phyloP scores from a whole-genome alignment of 2,888 invertebrate species.

The Melanotus villosus region DNA sequence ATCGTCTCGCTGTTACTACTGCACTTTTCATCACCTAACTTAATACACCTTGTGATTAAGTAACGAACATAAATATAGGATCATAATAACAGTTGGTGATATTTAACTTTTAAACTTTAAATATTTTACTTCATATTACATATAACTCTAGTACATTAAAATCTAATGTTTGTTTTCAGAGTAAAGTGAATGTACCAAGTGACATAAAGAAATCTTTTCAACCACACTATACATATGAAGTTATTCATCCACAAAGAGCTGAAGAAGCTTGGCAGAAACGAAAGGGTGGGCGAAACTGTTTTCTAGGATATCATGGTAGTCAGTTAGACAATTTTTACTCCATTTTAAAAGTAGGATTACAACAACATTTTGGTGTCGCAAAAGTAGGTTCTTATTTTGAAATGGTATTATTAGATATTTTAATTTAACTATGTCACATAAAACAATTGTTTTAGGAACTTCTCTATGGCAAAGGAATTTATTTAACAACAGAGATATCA shows the following conservation, averaged over 20 bases:
- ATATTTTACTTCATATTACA: too few species aligned
- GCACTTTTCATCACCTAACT: too few species aligned
- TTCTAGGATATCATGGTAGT: slow-evolving; percentile 85
- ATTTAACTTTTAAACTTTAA: too few species aligned
- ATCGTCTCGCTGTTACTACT: too few species aligned
- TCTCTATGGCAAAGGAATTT: slow-evolving; percentile 81
- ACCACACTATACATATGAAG: slow-evolving; percentile 81
- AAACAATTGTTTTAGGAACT: slow-evolving; percentile 71
- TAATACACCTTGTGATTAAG: too few species aligned
- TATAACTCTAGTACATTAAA: too few species aligned
- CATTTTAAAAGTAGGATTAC: slow-evolving; percentile 83
- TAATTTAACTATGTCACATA: not conserved
- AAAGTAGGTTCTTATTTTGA: slow-evolving; percentile 47
- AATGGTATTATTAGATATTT: not conserved
- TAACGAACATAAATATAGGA: too few species aligned
- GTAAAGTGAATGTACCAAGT: slow-evolving; percentile 49
- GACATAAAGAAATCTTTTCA: slow-evolving; percentile 48
- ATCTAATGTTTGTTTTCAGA: too few species aligned
- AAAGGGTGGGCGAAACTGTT: slow-evolving; percentile 71
- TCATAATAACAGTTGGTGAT: too few species aligned
- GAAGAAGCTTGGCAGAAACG: slow-evolving; percentile 75
- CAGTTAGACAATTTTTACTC: slow-evolving; percentile 87
- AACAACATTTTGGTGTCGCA: slow-evolving; percentile 74
- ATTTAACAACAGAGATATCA: slow-evolving; percentile 81
- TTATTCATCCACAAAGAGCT: slow-evolving; percentile 71